Conservation (phyloP, 2,888 invertebrate genomes). For the Eupelmus urozonus region DNA sequence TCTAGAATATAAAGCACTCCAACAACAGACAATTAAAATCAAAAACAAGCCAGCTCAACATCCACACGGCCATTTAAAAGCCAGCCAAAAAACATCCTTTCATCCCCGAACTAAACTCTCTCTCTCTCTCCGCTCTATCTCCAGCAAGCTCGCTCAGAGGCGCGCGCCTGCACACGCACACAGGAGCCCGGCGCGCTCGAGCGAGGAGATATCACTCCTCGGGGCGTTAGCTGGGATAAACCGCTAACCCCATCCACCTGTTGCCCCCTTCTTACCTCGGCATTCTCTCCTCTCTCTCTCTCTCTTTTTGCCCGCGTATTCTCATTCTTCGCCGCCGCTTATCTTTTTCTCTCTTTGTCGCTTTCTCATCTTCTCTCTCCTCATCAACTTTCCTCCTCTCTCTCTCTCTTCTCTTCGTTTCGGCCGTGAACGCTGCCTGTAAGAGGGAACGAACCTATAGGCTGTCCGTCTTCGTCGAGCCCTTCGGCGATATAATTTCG, state of each 20-base stretch:
- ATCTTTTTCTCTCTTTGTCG: constrained; percentile 25
- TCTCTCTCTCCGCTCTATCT: too few relatives aligned
- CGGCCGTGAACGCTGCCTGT: constrained; percentile 1
- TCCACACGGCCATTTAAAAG: too few relatives aligned
- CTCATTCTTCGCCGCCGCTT: background rate
- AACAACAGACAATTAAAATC: too few relatives aligned
- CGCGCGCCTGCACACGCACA: too few relatives aligned
- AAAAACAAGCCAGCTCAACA: too few relatives aligned
- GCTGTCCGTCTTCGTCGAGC: constrained; percentile 24
- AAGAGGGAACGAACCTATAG: constrained; percentile 9
- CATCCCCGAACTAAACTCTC: background rate
- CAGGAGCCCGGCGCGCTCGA: constrained; percentile 23
- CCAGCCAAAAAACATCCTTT: too few relatives aligned
- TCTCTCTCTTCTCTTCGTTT: constrained; percentile 16
- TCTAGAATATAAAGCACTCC: too few relatives aligned
- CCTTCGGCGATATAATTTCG: constrained; percentile 45
- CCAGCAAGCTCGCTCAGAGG: too few relatives aligned
- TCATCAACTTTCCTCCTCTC: constrained; percentile 2
- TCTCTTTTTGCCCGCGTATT: constrained; percentile 1
- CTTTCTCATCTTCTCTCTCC: constrained; percentile 38
- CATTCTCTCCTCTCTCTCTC: constrained; percentile 40
- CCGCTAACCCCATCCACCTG: constrained; percentile 77
- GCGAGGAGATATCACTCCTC: constrained; percentile 74
- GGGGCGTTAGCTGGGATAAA: constrained; percentile 76
- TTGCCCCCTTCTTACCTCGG: constrained; percentile 74